These are phyloP conservation scores for Phyllostomus hastatus DNA, from an alignment of 2,113 vertebrate species.

Conservation along the genomic window DNA sequence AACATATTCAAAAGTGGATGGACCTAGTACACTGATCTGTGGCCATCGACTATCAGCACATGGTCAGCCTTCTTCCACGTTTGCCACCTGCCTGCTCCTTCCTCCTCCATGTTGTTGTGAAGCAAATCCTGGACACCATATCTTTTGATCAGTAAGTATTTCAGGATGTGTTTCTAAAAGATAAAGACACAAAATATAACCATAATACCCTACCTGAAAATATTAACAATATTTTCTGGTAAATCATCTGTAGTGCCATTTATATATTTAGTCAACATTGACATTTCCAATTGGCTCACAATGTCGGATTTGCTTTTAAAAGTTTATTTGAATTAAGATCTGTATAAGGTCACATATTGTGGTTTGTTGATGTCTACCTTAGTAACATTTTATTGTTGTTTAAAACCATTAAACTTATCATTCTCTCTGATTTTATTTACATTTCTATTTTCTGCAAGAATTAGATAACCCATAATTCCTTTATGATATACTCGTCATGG, in stretches of 20 bases:
- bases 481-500: neutral
- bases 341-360: neutral
- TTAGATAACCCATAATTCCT: neutral
- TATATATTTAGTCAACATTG: neutral
- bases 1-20: neutral
- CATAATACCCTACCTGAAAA: neutral
- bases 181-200: neutral
- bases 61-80: neutral
- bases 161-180: conserved; percentile 1
- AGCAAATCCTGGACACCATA: conserved; percentile 19
- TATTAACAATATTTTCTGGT: neutral
- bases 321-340: neutral
- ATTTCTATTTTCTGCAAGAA: conserved; percentile 29
- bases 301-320: neutral
- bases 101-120: neutral
- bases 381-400: conserved; percentile 18
- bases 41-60: neutral
- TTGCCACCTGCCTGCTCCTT: neutral
- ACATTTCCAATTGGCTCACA: neutral
- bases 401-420: neutral
- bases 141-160: conserved; percentile 1
- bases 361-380: neutral
- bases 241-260: neutral
- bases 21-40: neutral
- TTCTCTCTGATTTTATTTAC: conserved; percentile 2